Percentiles rank a stretch among this genome's conserved stretches.
Conservation (phyloP, 2,797 vertebrate species). For the Acipenser oxyrinchus region DNA sequence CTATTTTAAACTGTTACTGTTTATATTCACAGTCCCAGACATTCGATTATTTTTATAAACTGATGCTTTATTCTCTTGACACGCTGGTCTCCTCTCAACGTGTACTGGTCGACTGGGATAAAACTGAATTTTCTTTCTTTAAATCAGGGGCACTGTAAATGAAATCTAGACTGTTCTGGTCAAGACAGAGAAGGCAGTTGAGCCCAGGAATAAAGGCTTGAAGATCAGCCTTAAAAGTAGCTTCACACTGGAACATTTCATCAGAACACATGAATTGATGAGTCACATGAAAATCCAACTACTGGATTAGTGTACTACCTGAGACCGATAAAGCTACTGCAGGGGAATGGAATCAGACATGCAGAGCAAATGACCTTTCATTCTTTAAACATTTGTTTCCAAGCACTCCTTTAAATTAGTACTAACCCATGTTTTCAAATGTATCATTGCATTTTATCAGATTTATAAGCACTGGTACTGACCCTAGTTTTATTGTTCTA, state of each 20-base stretch:
- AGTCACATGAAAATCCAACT: not conserved
- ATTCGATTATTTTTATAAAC: too few relatives aligned
- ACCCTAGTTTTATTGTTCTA: too few relatives aligned
- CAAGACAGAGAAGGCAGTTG: not conserved
- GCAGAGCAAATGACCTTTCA: too few relatives aligned
- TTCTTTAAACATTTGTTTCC: too few relatives aligned
- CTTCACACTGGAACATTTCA: not conserved
- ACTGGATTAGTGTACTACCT: not conserved
- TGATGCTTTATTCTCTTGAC: too few relatives aligned
- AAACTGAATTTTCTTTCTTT: not conserved
- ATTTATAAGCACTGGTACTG: too few relatives aligned
- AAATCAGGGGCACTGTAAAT: not conserved
- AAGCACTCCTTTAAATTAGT: too few relatives aligned
- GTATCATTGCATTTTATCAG: too few relatives aligned
- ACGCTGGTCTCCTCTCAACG: not conserved
- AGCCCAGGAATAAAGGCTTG: not conserved
- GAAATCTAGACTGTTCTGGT: not conserved
- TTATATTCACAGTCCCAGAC: too few relatives aligned
- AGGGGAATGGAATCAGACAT: too few relatives aligned
- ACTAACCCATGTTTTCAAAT: too few relatives aligned
- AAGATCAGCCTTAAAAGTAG: not conserved
- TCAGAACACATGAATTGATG: not conserved
- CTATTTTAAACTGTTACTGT: too few relatives aligned
- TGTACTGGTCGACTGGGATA: not conserved
- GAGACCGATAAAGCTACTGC: not conserved